Base-by-base conservation (phyloP, 2,797 vertebrate species). In the Chloroceryle inda region DNA sequence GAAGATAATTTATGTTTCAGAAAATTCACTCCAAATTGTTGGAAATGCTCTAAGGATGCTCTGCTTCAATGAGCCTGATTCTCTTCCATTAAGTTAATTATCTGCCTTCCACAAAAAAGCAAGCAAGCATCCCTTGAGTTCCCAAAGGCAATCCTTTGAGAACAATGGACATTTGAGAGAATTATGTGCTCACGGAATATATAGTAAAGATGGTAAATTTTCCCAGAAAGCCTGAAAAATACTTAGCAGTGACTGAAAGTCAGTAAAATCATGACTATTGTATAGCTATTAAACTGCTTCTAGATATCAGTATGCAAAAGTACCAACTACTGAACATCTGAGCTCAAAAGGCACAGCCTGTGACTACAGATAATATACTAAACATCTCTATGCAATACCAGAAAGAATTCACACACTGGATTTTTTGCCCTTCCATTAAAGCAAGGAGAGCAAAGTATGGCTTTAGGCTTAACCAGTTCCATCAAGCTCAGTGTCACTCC, bases 111-210 rank as follows among this genome's bases (percentile, higher is more conserved):
- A 94, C 52, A 85, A 77, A 80, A 94, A 69, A 40, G 15, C 42
- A 79, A 69, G 42, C 33, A 75, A 92, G 47, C 26, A 81, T 40
- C 56, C 17, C 78, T 80, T 83, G 81, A 67, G 72, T 29, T 96
- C 78, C 85, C 68, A 85, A 80, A 85, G 94, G 80, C 72, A 91
- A 83, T 92, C 38, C 42, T 91, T 78, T 12, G 20, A 91, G 91
- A 94, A 92, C 89, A 96, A 91, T 87, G 63, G 68, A 35, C 38
- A 77, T 77, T 85, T 68, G 82, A 86, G 72, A 87, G 71, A 82
- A 7, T 85, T 94, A 71, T 91, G 50, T 69, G 38, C 24, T 76
- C 56, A 76, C 40, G 40, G 69, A 90, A 35, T 61, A 38, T 47
- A 85, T 19, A 85, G 33, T 16, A 26, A 85, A 85, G 44, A 89